These are phyloP conservation scores for Setipinna tenuifilis DNA, from an alignment of 2,797 vertebrate species.

Conservation along the genomic window DNA sequence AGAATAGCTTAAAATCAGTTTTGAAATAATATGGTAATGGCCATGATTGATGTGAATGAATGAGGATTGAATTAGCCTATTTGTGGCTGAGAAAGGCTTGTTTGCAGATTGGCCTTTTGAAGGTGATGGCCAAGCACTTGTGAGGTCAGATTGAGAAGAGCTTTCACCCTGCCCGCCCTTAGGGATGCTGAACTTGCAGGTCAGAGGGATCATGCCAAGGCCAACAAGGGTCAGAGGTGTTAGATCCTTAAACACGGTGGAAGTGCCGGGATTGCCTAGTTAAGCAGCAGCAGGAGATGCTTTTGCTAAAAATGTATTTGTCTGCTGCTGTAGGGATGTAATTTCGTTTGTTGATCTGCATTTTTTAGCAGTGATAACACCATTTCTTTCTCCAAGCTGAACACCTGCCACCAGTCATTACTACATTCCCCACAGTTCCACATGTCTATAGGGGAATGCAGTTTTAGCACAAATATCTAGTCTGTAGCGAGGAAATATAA, in stretches of 20 bases:
- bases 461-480: too few relatives aligned
- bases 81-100: constrained; percentile 8
- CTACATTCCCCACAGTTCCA: too few relatives aligned
- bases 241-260: not conserved
- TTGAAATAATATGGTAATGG: constrained; percentile 11
- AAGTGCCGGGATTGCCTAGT: not conserved
- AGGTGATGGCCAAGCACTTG: not conserved
- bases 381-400: not conserved
- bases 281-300: not conserved
- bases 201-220: constrained; percentile 27
- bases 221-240: constrained; percentile 2
- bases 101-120: not conserved
- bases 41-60: not conserved
- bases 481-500: too few relatives aligned
- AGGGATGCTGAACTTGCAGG: not conserved
- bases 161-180: not conserved
- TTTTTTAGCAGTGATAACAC: not conserved
- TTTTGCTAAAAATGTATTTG: too few relatives aligned
- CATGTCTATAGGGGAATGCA: too few relatives aligned
- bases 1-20: not conserved
- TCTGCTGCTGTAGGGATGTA: too few relatives aligned
- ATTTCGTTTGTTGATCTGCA: too few relatives aligned
- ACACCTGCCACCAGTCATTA: not conserved
- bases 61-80: constrained; percentile 36
- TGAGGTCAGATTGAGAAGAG: not conserved